Evolutionary conservation across 2,888 invertebrate species (phyloP), one percentile per base, ranked within the genome.

Genomic region (Oxystoma pomonae): DNA sequence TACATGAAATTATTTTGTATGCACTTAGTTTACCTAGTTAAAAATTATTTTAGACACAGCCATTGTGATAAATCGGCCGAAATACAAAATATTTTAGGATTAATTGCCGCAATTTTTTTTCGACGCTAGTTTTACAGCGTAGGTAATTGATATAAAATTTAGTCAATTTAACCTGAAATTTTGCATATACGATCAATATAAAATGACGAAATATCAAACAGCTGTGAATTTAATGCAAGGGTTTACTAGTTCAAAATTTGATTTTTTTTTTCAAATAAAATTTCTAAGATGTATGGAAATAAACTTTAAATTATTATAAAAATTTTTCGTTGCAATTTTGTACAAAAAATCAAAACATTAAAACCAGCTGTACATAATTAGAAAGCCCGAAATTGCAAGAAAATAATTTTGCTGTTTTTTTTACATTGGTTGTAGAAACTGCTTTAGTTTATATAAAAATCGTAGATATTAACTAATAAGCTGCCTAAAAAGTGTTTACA

Each of bases 51-150:
- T 35, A 20, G 18, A 50, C 77, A 79, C 79, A 80, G 78, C 77
- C 77, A 69, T 74, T 75, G 76, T 78, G 79, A 79, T 78, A 78
- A 76, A 73, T 78, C 76, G 75, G 68, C 68, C 12, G 61, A 61
- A 55, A 57, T 35, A 12, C 35, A 35, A 35, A 35, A 35, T 12
- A 12, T 7, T 35, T 35, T 12, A 35, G 12, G 35, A 35, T 35
- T 7, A 35, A 35, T 35, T 35, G 12, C 3, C 12, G 35, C 3
- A 7, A 7, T 35, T 35, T 35, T 35, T 35, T 3, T 35, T 35
- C 35, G 5, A 35, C n/a, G n/a, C n/a, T n/a, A n/a, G n/a, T n/a
- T n/a, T n/a, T n/a, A n/a, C n/a, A n/a, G n/a, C n/a, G n/a, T n/a
- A n/a, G n/a, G n/a, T n/a, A n/a, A n/a, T n/a, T n/a, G n/a, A n/a